Conservation (phyloP, 2,113 vertebrate species). For the Mormoops blainvillei region DNA sequence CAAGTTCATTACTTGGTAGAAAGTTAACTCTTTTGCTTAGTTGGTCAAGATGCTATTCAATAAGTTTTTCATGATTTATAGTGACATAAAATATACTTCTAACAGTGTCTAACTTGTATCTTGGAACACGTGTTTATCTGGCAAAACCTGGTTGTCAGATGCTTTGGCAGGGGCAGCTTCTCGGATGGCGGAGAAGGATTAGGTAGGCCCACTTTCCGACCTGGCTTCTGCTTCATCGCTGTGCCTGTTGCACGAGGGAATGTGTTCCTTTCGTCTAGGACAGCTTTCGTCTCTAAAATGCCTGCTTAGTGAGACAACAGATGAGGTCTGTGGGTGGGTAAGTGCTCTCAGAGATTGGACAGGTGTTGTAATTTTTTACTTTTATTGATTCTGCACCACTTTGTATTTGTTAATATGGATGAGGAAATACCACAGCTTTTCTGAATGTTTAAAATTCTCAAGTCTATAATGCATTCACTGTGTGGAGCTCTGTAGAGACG, state of each 20-base stretch:
- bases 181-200: not conserved
- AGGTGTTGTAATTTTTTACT: not conserved
- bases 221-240: not conserved
- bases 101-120: not conserved
- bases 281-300: not conserved
- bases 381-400: not conserved
- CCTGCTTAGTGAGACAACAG: not conserved
- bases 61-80: not conserved
- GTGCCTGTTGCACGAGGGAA: not conserved
- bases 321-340: not conserved
- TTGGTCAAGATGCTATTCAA: not conserved
- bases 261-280: not conserved
- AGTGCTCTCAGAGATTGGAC: not conserved
- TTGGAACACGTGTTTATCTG: not conserved
- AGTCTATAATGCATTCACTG: not conserved
- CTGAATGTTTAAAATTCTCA: not conserved
- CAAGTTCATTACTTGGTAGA: not conserved
- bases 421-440: not conserved
- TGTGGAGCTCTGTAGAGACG: not conserved
- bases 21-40: not conserved
- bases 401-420: not conserved
- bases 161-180: not conserved
- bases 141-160: not conserved
- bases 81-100: not conserved
- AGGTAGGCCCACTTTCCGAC: not conserved